Evolutionary conservation across 2,888 invertebrate species (phyloP).

Genomic region (Hirtodrosophila cameraria): DNA sequence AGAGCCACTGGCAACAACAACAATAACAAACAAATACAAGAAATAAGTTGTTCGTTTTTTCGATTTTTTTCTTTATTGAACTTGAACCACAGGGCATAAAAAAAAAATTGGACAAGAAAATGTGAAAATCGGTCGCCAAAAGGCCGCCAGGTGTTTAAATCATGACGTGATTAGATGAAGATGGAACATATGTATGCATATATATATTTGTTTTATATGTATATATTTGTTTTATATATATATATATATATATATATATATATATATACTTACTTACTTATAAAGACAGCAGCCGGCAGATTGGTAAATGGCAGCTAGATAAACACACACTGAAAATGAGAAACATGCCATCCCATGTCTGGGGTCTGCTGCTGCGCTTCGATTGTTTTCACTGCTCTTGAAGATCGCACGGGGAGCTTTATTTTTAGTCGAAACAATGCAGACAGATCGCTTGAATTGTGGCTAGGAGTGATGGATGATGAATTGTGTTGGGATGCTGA

Average conservation of each 20-base stretch:
- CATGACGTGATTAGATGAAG: slow-evolving; percentile 57
- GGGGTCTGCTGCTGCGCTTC: slow-evolving; percentile 34
- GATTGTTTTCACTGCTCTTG: slow-evolving; percentile 26
- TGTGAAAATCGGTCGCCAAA: slow-evolving; percentile 40
- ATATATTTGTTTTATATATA: background rate
- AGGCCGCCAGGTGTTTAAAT: slow-evolving; percentile 67
- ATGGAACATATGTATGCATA: slow-evolving; percentile 13
- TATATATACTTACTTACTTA: background rate
- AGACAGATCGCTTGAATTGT: slow-evolving; percentile 72
- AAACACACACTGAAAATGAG: slow-evolving; percentile 31
- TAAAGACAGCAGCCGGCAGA: slow-evolving; percentile 17
- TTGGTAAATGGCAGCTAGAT: slow-evolving; percentile 33
- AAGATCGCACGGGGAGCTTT: slow-evolving; percentile 49
- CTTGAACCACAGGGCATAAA: slow-evolving; percentile 7
- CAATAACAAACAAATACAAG: background rate
- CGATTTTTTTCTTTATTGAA: slow-evolving; percentile 1
- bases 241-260: background rate
- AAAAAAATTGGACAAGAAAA: slow-evolving; percentile 1
- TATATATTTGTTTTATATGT: background rate
- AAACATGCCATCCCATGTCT: slow-evolving; percentile 27
- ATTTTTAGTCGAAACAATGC: slow-evolving; percentile 74
- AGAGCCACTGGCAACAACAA: background rate
- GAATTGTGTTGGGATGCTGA: slow-evolving; percentile 13
- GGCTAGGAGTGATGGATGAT: slow-evolving; percentile 62
- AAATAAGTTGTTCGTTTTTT: too few relatives aligned